Base-by-base conservation (phyloP, 2,888 invertebrate genomes). In the Cyaniris semiargus region DNA sequence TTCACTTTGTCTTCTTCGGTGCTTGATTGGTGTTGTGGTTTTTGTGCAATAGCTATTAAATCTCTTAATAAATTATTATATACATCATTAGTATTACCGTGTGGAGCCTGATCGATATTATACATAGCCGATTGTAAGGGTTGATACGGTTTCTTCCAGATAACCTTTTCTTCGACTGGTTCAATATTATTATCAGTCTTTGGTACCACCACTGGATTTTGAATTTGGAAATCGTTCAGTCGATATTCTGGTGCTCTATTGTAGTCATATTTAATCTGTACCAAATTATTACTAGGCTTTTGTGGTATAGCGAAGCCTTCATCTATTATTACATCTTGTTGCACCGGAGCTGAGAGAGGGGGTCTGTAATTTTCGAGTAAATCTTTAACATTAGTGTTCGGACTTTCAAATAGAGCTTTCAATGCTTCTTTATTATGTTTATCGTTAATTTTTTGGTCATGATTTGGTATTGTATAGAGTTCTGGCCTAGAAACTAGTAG, bases 311-410 rank as follows among this genome's bases (percentile, higher is more conserved):
- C 66, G 27, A 15, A 15, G 1, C 8, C 0, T 27, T 66, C 15
- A 27, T 15, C 66, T 31, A 27, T 1, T 27, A 66, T 1, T 18
- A 66, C 18, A 27, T 66, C 23, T 31, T 66, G 15, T 31, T 31
- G 27, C 27, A 31, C 5, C 4, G 13, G 60, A 13, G 13, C 66
- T 27, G 66, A 66, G 4, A 27, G 6, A 1, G 5, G 27, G 27
- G 66, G 66, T 66, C 66, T 66, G 66, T 66, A 66, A 66, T 66
- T 66, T 66, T 66, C 27, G 66, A 66, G 66, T 66, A 66, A 66
- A 15, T 27, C 66, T 27, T 27, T 66, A 66, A 66, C 5, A 66
- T 66, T 66, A 31, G 27, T 27, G 15, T 66, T 66, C 27, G 31
- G 66, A 66, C 6, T 27, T 27, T 31, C 66, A 7, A 66, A 66